Conservation (phyloP, 2,797 vertebrate species). For the Aeoliscus strigatus region DNA sequence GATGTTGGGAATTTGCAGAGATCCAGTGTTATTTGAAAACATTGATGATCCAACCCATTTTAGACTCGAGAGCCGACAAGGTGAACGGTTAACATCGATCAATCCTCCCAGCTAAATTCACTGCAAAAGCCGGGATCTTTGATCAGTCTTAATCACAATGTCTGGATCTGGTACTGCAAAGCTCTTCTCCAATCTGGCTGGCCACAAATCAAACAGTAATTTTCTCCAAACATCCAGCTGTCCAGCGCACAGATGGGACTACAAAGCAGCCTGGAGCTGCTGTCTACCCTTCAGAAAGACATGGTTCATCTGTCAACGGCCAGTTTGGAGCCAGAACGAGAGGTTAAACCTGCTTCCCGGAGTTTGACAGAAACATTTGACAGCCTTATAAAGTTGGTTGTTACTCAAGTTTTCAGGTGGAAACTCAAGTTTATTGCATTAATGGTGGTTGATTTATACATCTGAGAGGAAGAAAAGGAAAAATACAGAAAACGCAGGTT, state of each 20-base stretch:
- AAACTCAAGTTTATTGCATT: constrained; percentile 27
- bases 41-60: constrained; percentile 10
- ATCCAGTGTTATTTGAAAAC: too few relatives aligned
- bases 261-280: constrained; percentile 61
- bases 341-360: constrained; percentile 19
- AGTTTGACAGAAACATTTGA: constrained; percentile 33
- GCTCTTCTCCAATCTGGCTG: constrained; percentile 52
- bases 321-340: constrained; percentile 52
- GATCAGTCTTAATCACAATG: constrained; percentile 49
- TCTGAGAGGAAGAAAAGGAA: background rate
- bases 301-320: constrained; percentile 57
- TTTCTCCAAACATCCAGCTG: constrained; percentile 67
- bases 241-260: constrained; percentile 68
- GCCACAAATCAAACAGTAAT: constrained; percentile 54
- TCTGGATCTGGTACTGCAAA: constrained; percentile 43
- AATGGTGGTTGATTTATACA: constrained; percentile 8
- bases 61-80: constrained; percentile 23
- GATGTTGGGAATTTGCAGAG: too few relatives aligned
- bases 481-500: background rate
- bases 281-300: constrained; percentile 56
- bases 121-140: constrained; percentile 48
- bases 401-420: constrained; percentile 37
- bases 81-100: constrained; percentile 31
- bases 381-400: constrained; percentile 10
- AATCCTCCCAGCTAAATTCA: constrained; percentile 27